phyloP scores from a whole-genome alignment of 2,797 vertebrate genomes.

The Rhinella marina region DNA sequence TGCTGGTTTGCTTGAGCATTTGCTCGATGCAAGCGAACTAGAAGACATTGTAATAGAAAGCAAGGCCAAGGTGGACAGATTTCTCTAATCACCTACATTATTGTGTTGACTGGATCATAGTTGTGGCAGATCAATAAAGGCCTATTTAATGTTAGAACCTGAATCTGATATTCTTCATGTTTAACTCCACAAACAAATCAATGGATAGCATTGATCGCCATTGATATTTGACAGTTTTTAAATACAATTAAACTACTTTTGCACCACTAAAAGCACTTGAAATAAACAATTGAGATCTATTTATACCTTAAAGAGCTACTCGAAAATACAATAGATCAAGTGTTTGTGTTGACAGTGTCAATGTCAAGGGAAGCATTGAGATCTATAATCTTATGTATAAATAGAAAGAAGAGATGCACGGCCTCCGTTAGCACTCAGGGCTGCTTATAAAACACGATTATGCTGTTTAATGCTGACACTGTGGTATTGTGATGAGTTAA shows the following conservation, averaged over 20 bases:
- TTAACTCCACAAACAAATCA: conserved; percentile 84
- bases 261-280: conserved; percentile 71
- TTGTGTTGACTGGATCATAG: conserved; percentile 83
- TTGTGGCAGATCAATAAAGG: conserved; percentile 82
- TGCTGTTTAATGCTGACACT: conserved; percentile 64
- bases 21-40: neutral
- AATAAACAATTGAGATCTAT: conserved; percentile 75
- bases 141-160: conserved; percentile 85
- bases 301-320: conserved; percentile 73
- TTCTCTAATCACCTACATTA: conserved; percentile 81
- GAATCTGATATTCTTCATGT: conserved; percentile 85
- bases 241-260: conserved; percentile 85
- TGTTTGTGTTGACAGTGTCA: conserved; percentile 67
- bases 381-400: conserved; percentile 67
- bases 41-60: conserved; percentile 66
- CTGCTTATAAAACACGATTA: conserved; percentile 57
- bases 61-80: conserved; percentile 71
- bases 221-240: conserved; percentile 83
- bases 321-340: conserved; percentile 73
- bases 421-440: conserved; percentile 65
- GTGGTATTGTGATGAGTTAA: conserved; percentile 65
- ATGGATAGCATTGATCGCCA: conserved; percentile 78
- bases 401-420: conserved; percentile 66
- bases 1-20: neutral
- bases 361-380: conserved; percentile 66